Conservation (phyloP, 2,113 vertebrate species). For the Etheostoma cragini region DNA sequence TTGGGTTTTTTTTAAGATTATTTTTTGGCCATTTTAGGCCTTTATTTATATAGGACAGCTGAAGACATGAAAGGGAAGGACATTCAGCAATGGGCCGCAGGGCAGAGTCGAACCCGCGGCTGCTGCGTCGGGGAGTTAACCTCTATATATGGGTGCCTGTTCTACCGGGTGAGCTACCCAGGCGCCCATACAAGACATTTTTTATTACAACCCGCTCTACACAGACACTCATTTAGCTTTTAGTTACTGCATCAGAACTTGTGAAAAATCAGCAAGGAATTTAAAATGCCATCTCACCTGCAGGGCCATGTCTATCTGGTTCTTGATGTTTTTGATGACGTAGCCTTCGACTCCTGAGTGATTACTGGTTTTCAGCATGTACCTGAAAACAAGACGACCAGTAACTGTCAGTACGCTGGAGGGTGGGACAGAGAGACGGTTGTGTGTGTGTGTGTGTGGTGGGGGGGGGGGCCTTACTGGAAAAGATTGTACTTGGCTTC, state of each 20-base stretch:
- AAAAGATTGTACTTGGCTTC: slow-evolving; percentile 95
- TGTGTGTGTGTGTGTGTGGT: background rate
- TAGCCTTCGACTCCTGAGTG: slow-evolving; percentile 96
- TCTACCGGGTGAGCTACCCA: no score
- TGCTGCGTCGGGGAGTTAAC: no score
- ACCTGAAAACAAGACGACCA: slow-evolving; percentile 50
- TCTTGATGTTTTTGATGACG: slow-evolving; percentile 95
- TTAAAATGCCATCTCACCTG: slow-evolving; percentile 32
- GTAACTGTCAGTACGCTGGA: background rate
- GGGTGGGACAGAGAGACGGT: background rate
- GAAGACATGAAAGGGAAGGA: no score
- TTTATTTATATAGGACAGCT: no score
- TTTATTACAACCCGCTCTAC: no score
- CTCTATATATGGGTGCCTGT: no score
- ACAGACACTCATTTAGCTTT: background rate
- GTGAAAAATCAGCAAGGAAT: background rate
- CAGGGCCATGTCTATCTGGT: slow-evolving; percentile 89
- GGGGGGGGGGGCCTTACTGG: slow-evolving; percentile 81
- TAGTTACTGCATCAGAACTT: background rate
- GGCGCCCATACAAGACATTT: no score
- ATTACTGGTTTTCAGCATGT: slow-evolving; percentile 89
- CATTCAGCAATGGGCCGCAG: no score
- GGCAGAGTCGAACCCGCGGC: no score
- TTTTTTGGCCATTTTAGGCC: no score
- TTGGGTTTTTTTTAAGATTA: no score